phyloP scores from a whole-genome alignment of 2,797 vertebrate species.

The Parauchenoglanis ngamensis region DNA sequence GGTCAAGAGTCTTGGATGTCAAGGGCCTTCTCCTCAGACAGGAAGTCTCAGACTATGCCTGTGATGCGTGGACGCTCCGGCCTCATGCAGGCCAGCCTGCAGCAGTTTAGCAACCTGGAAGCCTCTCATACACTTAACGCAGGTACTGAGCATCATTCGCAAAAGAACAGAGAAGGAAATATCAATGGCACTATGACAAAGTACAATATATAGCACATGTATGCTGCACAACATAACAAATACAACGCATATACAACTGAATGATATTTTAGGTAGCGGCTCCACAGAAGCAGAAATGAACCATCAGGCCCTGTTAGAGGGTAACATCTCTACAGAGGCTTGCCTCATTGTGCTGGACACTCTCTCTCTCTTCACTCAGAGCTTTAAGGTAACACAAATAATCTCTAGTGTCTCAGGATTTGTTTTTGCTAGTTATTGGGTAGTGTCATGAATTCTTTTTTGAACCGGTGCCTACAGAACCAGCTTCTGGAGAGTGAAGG shows the following conservation, averaged over 20 bases:
- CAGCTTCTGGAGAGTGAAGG: conserved; percentile 91
- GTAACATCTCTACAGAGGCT: conserved; percentile 89
- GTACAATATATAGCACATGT: neutral
- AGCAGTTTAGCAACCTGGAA: conserved; percentile 90
- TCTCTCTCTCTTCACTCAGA: conserved; percentile 88
- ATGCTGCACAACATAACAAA: neutral
- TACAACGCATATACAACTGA: neutral
- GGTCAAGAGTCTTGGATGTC: conserved; percentile 81
- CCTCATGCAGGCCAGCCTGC: conserved; percentile 84
- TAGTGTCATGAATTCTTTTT: neutral
- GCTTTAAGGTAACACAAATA: conserved; percentile 83
- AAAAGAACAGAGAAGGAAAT: neutral
- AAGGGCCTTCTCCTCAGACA: conserved; percentile 82
- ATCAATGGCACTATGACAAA: neutral
- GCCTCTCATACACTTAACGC: conserved; percentile 91
- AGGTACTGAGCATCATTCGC: conserved; percentile 71
- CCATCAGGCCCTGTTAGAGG: conserved; percentile 91
- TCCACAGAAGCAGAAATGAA: conserved; percentile 89
- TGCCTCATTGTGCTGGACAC: conserved; percentile 89
- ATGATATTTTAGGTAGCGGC: conserved; percentile 74
- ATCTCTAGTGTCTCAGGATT: neutral
- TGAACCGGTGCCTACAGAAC: conserved; percentile 70
- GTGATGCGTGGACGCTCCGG: conserved; percentile 85
- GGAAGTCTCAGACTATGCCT: conserved; percentile 96
- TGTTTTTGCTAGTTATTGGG: neutral